These are phyloP conservation scores for Pseudochirops corinnae DNA, from an alignment of 2,797 vertebrate genomes.

Conservation along the genomic window DNA sequence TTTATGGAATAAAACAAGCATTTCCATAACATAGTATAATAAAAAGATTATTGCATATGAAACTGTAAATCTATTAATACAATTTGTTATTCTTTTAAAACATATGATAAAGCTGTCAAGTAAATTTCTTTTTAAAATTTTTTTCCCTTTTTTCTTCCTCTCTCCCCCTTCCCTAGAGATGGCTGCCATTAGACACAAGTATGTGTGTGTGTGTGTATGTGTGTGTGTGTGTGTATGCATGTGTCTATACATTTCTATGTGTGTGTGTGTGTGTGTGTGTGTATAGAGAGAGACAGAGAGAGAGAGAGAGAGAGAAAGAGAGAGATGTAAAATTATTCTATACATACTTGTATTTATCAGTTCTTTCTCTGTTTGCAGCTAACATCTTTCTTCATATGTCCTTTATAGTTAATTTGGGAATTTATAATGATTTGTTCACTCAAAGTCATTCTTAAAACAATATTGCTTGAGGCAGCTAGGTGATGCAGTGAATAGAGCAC, in stretches of 20 bases:
- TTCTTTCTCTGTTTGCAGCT: not conserved
- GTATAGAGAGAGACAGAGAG: too few relatives aligned
- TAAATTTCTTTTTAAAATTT: not conserved
- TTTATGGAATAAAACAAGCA: not conserved
- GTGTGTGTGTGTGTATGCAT: too few relatives aligned
- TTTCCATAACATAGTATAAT: not conserved
- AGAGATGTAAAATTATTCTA: not conserved
- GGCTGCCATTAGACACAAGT: not conserved
- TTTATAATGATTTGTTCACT: not conserved
- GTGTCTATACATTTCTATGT: too few relatives aligned
- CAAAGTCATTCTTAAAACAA: not conserved
- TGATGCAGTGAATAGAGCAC: too few relatives aligned
- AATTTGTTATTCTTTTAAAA: not conserved
- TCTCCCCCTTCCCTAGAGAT: not conserved
- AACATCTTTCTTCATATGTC: not conserved
- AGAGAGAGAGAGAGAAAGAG: too few relatives aligned
- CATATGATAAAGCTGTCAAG: not conserved
- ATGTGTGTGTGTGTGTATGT: not conserved
- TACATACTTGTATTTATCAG: not conserved
- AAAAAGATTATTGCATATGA: not conserved
- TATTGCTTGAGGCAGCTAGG: not conserved
- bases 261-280: too few relatives aligned
- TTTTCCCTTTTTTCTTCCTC: too few relatives aligned
- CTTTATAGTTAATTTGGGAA: not conserved
- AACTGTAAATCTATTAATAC: not conserved